These are phyloP conservation scores for Ara ararauna DNA, from an alignment of 2,797 vertebrate genomes.

Conservation along the genomic window DNA sequence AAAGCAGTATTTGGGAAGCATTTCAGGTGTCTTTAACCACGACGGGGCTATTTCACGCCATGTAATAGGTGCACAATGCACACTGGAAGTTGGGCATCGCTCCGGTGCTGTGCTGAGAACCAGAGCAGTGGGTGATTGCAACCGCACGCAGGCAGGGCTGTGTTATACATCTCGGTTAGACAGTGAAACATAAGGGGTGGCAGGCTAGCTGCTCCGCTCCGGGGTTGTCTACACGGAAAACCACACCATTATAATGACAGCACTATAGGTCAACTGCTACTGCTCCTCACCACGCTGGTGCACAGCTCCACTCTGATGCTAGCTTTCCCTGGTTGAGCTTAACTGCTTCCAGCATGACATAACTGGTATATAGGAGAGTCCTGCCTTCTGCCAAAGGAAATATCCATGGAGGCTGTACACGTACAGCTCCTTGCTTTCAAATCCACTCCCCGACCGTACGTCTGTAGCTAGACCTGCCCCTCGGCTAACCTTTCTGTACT, in stretches of 20 bases:
- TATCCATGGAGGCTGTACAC: background rate
- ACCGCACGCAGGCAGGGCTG: background rate
- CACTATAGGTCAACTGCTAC: constrained; percentile 58
- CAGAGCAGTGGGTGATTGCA: background rate
- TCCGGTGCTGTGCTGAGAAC: background rate
- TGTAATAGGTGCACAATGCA: background rate
- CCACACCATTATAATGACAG: constrained; percentile 70
- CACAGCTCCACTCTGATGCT: background rate
- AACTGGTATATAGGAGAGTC: background rate
- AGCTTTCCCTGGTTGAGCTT: constrained; percentile 22
- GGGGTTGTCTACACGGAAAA: constrained; percentile 53
- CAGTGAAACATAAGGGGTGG: constrained; percentile 66
- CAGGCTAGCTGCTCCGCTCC: constrained; percentile 44
- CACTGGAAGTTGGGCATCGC: background rate
- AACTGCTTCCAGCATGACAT: background rate
- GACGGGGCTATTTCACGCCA: background rate
- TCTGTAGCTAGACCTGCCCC: constrained; percentile 62
- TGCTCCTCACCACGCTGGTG: constrained; percentile 11
- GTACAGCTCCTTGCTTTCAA: constrained; percentile 28
- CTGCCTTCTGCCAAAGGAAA: constrained; percentile 34
- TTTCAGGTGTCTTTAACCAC: background rate
- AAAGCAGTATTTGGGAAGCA: background rate
- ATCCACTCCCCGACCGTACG: background rate
- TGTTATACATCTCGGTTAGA: constrained; percentile 64
- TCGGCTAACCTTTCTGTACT: constrained; percentile 68